Evolutionary conservation across 2,797 vertebrate species (phyloP).

Genomic region (Sus cebifrons): DNA sequence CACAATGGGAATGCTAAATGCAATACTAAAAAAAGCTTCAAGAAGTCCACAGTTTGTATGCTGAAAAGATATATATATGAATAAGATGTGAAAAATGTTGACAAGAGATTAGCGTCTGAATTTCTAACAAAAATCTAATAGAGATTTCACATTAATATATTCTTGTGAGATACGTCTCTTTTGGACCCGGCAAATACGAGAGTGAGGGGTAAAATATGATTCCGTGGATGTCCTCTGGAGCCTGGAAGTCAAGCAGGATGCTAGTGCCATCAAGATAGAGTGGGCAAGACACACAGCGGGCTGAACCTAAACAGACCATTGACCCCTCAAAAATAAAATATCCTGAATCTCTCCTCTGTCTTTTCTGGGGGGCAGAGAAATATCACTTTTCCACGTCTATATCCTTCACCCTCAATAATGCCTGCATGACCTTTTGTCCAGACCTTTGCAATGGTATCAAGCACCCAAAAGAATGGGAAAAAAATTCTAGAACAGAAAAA

Average conservation of each 20-base stretch:
- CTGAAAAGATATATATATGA: not conserved
- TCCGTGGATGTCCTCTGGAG: not conserved
- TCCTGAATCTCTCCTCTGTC: not conserved
- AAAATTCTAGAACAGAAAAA: not conserved
- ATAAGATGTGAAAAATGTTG: not conserved
- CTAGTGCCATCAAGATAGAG: not conserved
- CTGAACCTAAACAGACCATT: not conserved
- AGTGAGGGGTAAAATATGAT: accelerated
- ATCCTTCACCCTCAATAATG: accelerated
- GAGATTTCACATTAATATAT: accelerated
- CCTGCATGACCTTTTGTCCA: not conserved
- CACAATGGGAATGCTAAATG: not conserved
- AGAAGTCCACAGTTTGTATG: not conserved
- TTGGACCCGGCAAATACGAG: not conserved
- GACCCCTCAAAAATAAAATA: not conserved
- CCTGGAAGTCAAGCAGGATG: not conserved
- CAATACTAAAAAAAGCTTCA: not conserved
- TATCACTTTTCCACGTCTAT: accelerated
- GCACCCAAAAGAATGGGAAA: not conserved
- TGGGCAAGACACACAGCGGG: not conserved
- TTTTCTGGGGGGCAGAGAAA: not conserved
- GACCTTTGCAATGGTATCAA: not conserved
- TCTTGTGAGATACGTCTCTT: not conserved
- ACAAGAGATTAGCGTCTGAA: not conserved
- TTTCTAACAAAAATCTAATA: not conserved